Conservation (phyloP, 2,888 invertebrate species). For the Spodoptera exigua region DNA sequence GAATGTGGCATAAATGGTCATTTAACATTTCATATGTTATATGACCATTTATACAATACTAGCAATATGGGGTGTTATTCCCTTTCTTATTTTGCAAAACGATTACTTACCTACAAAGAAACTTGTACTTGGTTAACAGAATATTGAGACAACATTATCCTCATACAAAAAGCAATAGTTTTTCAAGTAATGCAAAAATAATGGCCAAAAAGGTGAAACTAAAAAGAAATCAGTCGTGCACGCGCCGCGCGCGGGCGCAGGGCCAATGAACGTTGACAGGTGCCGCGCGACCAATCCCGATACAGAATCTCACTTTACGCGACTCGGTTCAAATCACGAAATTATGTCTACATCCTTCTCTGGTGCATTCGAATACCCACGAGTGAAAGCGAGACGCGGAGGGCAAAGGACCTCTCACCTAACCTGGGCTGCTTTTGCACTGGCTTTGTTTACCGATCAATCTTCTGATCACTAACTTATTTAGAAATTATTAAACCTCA, state of each 20-base stretch:
- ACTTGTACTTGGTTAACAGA: neutral
- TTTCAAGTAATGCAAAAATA: conserved; percentile 56
- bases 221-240: conserved; percentile 74
- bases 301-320: conserved; percentile 71
- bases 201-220: conserved; percentile 64
- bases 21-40: conserved; percentile 5
- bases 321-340: conserved; percentile 72
- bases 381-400: conserved; percentile 52
- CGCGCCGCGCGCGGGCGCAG: conserved; percentile 74
- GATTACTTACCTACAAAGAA: neutral
- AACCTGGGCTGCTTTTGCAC: conserved; percentile 46
- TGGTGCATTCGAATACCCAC: conserved; percentile 47
- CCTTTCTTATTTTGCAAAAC: conserved; percentile 1
- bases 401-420: conserved; percentile 54
- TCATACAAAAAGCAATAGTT: conserved; percentile 17
- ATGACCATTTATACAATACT: neutral
- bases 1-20: conserved; percentile 16
- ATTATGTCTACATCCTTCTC: conserved; percentile 74
- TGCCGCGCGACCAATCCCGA: conserved; percentile 78
- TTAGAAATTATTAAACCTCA: conserved; percentile 36
- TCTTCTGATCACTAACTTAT: conserved; percentile 56
- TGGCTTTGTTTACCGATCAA: conserved; percentile 72
- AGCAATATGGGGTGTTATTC: neutral
- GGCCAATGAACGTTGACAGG: conserved; percentile 86
- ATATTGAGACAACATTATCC: neutral